Evolutionary conservation across 1,140 invertebrate species (phyloP).

Genomic region (Chironomus tepperi): DNA sequence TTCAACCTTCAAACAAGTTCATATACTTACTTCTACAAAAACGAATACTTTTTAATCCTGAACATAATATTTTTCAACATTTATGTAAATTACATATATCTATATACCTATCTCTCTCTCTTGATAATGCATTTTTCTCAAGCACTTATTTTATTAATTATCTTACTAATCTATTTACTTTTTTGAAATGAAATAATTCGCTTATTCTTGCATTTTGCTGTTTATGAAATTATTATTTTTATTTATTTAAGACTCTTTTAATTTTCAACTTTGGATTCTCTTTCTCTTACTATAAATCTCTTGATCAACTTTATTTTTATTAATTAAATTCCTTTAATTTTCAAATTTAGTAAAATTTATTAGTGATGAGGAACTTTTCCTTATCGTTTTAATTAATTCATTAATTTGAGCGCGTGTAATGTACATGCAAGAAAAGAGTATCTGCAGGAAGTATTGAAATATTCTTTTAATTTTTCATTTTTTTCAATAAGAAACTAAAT

Average conservation of each 20-base stretch:
- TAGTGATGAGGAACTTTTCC: too few relatives aligned
- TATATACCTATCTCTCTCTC: constrained; percentile 25
- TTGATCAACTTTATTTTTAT: too few relatives aligned
- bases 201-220: constrained; percentile 26
- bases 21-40: neutral
- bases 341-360: too few relatives aligned
- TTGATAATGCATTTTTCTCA: constrained; percentile 27
- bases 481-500: too few relatives aligned
- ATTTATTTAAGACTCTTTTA: neutral
- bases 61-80: constrained; percentile 11
- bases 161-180: constrained; percentile 18
- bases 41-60: neutral
- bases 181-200: constrained; percentile 26
- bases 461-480: too few relatives aligned
- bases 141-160: constrained; percentile 21
- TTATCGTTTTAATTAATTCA: too few relatives aligned
- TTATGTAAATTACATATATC: constrained; percentile 24
- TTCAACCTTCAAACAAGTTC: neutral
- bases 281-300: too few relatives aligned
- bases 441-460: too few relatives aligned
- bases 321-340: too few relatives aligned
- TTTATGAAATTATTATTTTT: neutral
- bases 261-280: neutral
- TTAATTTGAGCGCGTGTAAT: too few relatives aligned
- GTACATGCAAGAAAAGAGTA: too few relatives aligned